phyloP scores from a whole-genome alignment of 2,113 vertebrate genomes.

The Pterocles burchelli region DNA sequence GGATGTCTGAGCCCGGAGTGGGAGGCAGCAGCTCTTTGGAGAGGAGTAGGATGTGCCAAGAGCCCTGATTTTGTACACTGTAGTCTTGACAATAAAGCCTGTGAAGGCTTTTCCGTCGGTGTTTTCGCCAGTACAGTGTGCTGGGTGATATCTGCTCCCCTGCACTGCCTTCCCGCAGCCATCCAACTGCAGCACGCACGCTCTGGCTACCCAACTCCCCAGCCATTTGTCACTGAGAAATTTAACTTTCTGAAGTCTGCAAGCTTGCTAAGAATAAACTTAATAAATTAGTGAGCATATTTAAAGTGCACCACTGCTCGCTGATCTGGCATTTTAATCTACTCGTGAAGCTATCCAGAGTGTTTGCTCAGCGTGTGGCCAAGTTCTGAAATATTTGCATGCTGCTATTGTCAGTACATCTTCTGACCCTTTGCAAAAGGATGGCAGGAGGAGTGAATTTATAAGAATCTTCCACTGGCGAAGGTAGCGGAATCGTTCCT shows the following conservation, averaged over 20 bases:
- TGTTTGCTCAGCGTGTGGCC: constrained; percentile 76
- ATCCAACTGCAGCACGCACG: not conserved
- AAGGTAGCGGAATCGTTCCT: constrained; percentile 39
- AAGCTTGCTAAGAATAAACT: constrained; percentile 72
- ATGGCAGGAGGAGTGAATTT: constrained; percentile 71
- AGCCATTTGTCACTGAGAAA: constrained; percentile 63
- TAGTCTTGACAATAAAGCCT: not conserved
- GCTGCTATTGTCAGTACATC: constrained; percentile 74
- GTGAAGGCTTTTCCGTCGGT: not conserved
- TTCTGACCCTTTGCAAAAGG: constrained; percentile 62
- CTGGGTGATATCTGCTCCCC: not conserved
- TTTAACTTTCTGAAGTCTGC: constrained; percentile 67
- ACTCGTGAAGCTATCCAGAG: constrained; percentile 71
- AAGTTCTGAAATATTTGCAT: constrained; percentile 71
- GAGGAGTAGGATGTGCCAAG: not conserved
- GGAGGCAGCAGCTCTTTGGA: constrained; percentile 29
- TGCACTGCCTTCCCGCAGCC: not conserved
- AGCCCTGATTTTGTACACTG: not conserved
- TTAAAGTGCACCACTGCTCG: constrained; percentile 58
- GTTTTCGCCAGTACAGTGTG: not conserved
- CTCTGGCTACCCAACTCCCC: not conserved
- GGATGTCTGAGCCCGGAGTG: not conserved
- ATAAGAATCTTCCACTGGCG: constrained; percentile 69
- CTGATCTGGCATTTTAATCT: constrained; percentile 72
- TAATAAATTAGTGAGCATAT: constrained; percentile 67